Percentiles rank a stretch among this genome's conserved stretches.
phyloP scores from a whole-genome alignment of 2,888 invertebrate genomes.

The Lasioglossum calceatum region DNA sequence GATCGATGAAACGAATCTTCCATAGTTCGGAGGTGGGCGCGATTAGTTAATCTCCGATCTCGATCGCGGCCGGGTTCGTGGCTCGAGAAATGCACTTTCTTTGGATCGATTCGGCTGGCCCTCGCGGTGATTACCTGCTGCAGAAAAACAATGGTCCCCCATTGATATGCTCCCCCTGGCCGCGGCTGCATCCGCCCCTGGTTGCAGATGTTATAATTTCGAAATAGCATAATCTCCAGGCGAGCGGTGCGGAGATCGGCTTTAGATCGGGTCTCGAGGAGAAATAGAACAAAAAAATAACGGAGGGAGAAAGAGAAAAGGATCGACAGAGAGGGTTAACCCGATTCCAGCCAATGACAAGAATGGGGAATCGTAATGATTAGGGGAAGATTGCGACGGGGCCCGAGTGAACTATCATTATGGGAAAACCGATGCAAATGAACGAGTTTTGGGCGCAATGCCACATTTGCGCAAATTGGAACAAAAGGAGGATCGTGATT shows the following conservation, averaged over 20 bases:
- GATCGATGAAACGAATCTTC: constrained; percentile 9
- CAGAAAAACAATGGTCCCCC: constrained; percentile 68
- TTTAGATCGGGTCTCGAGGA: constrained; percentile 10
- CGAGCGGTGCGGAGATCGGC: constrained; percentile 53
- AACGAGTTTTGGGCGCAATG: background rate
- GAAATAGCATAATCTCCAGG: constrained; percentile 77
- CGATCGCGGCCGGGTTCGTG: constrained; percentile 44
- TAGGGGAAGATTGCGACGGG: constrained; percentile 18
- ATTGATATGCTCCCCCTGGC: constrained; percentile 21
- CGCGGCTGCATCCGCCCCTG: constrained; percentile 62
- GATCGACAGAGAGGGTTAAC: background rate
- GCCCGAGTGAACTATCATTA: background rate
- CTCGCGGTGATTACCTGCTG: constrained; percentile 63
- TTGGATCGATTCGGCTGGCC: constrained; percentile 60
- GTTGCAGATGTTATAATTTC: constrained; percentile 82
- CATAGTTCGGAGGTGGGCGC: constrained; percentile 18
- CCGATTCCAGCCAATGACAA: constrained; percentile 11
- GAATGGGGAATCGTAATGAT: constrained; percentile 22
- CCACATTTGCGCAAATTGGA: background rate
- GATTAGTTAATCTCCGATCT: constrained; percentile 66
- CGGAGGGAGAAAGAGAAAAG: background rate
- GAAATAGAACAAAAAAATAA: constrained; percentile 36
- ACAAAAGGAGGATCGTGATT: background rate
- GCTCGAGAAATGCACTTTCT: constrained; percentile 59
- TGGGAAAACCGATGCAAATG: constrained; percentile 6